A percentile compares a stretch with the other conserved stretches of the same genome.
Evolutionary conservation across 2,113 vertebrate species (phyloP).

Genomic region (Glareola pratincola): DNA sequence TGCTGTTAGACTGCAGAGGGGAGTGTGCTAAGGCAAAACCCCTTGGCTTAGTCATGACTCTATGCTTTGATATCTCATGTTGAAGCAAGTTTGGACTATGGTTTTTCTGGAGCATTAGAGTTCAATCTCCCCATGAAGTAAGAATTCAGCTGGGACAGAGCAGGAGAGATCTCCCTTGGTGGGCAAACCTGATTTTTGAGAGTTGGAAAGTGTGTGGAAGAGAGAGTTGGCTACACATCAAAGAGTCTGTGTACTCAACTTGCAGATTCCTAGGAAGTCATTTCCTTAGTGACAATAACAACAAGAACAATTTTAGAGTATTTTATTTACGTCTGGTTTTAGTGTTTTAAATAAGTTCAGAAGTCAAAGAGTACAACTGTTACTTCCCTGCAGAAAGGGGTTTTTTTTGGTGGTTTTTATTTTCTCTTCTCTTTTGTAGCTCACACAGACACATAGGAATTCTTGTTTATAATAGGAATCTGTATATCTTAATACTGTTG

Average conservation of each 20-base stretch:
- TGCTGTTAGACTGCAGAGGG: background rate
- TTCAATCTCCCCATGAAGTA: background rate
- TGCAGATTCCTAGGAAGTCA: background rate
- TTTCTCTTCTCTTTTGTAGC: background rate
- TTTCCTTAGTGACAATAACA: constrained; percentile 54
- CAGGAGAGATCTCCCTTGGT: background rate
- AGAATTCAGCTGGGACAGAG: background rate
- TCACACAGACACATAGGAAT: background rate
- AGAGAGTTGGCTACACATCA: background rate
- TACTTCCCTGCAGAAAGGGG: background rate
- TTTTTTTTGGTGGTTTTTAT: background rate
- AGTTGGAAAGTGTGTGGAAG: background rate
- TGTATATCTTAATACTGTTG: background rate
- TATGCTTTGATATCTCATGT: background rate
- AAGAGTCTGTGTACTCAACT: background rate
- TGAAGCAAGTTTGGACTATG: background rate
- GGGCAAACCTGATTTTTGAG: background rate
- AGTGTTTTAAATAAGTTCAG: background rate
- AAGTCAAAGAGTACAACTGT: background rate
- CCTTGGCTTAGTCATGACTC: background rate
- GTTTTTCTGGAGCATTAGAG: background rate
- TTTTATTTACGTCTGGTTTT: background rate
- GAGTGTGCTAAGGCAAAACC: background rate
- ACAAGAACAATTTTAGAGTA: background rate
- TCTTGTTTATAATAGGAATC: background rate